Evolutionary conservation across 2,888 invertebrate species (phyloP), one percentile per base, ranked within the genome.

Genomic region (Clanis bilineata): DNA sequence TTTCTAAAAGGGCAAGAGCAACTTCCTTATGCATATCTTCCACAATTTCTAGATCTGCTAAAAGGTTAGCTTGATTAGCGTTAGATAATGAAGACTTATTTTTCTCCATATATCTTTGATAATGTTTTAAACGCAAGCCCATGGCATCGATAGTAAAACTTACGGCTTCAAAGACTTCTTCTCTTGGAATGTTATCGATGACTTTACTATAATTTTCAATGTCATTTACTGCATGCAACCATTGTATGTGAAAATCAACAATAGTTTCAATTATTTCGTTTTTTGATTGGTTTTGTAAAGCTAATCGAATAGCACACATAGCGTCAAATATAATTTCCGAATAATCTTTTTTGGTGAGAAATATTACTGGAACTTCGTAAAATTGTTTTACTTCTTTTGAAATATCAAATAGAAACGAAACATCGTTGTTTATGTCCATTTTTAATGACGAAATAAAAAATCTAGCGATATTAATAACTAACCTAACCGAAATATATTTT

Each of bases 21-120:
- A 83, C 79, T 15, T 87, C 85, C 67, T 77, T 79, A 59, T 92
- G 85, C 92, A 92, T 92, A 23, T 85, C 89, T 75, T 88, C 86
- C 22, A 91, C 74, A 60, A 92, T 85, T 83, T 91, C 92, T 55
- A 87, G 64, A 54, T 92, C 92, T 2, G 86, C 72, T 39, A 67
- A 56, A 56, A 92, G 62, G 64, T 85, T 73, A 4, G 70, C 64
- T 69, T 83, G 82, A 32, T 80, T 67, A 56, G 64, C 64, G 64
- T 83, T 83, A 25, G 83, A 64, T 51, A 88, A 67, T 7, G 38
- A 41, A n/a, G 67, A 25, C 43, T 70, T 70, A 66, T 83, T 64
- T 28, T 79, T 82, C 60, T 84, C 76, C 72, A 90, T 80, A 63
- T 85, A 91, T 56, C 64, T 81, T 69, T 82, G 73, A 64, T 79